phyloP scores from a whole-genome alignment of 2,797 vertebrate species.

The Periophthalmus magnuspinnatus region DNA sequence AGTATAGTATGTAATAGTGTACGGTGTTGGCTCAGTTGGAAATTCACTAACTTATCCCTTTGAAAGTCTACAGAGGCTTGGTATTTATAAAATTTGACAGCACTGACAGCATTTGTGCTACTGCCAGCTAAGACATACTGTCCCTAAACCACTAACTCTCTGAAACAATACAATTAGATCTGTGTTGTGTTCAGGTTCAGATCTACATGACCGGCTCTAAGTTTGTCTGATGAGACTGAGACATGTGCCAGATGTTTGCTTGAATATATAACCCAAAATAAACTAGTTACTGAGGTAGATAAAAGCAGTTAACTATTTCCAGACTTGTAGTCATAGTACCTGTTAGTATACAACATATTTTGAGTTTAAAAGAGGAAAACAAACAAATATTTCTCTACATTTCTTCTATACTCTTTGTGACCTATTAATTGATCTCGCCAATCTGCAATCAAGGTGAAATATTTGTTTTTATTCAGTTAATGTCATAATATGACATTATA shows the following conservation, averaged over 20 bases:
- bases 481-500: background rate
- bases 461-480: background rate
- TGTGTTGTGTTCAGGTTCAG: slow-evolving; percentile 69
- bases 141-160: slow-evolving; percentile 49
- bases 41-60: background rate
- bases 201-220: slow-evolving; percentile 43
- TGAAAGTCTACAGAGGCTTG: too few relatives aligned
- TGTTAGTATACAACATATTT: background rate
- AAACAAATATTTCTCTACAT: background rate
- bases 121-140: slow-evolving; percentile 26
- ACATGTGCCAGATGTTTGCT: slow-evolving; percentile 29
- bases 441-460: background rate
- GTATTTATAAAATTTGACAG: background rate
- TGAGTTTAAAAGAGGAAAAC: background rate
- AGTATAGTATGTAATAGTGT: background rate
- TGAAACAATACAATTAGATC: slow-evolving; percentile 72
- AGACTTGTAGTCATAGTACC: background rate
- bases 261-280: slow-evolving; percentile 65
- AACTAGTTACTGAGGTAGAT: background rate
- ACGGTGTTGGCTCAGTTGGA: background rate
- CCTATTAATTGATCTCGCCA: background rate
- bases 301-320: background rate
- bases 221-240: too few relatives aligned
- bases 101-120: slow-evolving; percentile 47
- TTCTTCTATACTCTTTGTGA: background rate